Evolutionary conservation across 2,797 vertebrate species (phyloP).

Genomic region (Microctenopoma stevenorrisi): DNA sequence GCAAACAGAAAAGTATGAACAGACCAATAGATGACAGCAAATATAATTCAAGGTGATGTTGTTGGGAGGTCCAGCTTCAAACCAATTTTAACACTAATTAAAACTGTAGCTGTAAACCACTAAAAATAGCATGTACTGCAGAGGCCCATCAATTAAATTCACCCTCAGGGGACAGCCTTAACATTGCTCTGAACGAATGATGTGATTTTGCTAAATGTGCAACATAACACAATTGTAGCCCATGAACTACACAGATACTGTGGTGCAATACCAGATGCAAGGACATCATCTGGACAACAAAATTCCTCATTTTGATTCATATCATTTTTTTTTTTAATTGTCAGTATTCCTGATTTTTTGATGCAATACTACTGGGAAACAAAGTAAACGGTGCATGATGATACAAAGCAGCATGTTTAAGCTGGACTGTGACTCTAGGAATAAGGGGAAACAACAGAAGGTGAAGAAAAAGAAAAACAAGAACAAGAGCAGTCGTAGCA

Average conservation of each 20-base stretch:
- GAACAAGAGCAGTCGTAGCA: no score
- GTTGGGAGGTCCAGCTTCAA: constrained; percentile 56
- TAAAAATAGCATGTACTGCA: constrained; percentile 76
- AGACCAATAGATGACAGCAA: constrained; percentile 29
- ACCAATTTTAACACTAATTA: constrained; percentile 76
- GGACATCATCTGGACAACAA: constrained; percentile 33
- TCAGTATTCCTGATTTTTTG: not conserved
- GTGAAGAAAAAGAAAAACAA: no score
- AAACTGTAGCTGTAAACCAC: constrained; percentile 70
- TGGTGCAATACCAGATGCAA: constrained; percentile 63
- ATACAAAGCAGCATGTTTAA: not conserved
- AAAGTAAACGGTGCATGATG: not conserved
- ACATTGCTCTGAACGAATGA: constrained; percentile 63
- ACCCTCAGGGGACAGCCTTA: constrained; percentile 63
- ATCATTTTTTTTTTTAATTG: not conserved
- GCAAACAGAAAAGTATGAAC: constrained; percentile 17
- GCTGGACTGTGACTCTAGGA: no score
- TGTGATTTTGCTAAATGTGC: constrained; percentile 58
- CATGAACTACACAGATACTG: constrained; percentile 61
- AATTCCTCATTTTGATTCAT: not conserved
- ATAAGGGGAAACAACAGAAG: no score
- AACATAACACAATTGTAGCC: constrained; percentile 59
- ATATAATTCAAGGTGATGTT: constrained; percentile 62
- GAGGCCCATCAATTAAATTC: constrained; percentile 68
- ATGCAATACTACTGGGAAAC: not conserved